Conservation (phyloP, 2,113 vertebrate genomes). For the Actenoides hombroni region DNA sequence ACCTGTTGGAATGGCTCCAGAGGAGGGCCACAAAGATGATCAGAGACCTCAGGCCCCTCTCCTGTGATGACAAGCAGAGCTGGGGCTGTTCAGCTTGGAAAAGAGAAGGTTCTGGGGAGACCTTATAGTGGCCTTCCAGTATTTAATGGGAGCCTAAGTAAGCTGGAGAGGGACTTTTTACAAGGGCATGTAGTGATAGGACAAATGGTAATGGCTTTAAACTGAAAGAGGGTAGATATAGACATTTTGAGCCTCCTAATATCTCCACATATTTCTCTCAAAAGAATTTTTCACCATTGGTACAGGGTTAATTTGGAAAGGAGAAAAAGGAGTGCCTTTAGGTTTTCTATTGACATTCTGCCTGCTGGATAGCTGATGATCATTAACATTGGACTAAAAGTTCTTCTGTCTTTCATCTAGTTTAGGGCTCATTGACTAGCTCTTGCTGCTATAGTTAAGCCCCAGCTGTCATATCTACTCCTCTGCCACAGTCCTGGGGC, state of each 20-base stretch:
- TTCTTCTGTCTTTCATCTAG: neutral
- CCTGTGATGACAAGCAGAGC: neutral
- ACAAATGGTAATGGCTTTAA: neutral
- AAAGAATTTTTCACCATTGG: neutral
- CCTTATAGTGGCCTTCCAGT: neutral
- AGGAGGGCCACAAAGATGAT: neutral
- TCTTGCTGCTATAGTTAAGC: neutral
- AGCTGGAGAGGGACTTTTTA: neutral
- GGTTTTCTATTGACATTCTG: constrained; percentile 17
- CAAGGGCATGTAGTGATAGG: neutral
- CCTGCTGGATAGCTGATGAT: neutral
- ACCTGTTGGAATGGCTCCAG: neutral
- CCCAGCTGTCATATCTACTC: neutral
- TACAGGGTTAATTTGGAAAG: neutral
- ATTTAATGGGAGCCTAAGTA: neutral
- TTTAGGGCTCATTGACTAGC: neutral
- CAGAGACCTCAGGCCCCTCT: neutral
- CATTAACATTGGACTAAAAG: neutral
- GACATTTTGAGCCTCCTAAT: neutral
- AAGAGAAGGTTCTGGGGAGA: neutral
- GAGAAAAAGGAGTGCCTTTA: neutral
- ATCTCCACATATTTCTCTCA: neutral
- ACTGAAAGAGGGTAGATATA: neutral
- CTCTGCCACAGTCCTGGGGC: neutral
- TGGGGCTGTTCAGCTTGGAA: neutral